Percentiles rank a stretch among this genome's conserved stretches.
Evolutionary conservation across 2,113 vertebrate species (phyloP).

Genomic region (Eleginops maclovinus): DNA sequence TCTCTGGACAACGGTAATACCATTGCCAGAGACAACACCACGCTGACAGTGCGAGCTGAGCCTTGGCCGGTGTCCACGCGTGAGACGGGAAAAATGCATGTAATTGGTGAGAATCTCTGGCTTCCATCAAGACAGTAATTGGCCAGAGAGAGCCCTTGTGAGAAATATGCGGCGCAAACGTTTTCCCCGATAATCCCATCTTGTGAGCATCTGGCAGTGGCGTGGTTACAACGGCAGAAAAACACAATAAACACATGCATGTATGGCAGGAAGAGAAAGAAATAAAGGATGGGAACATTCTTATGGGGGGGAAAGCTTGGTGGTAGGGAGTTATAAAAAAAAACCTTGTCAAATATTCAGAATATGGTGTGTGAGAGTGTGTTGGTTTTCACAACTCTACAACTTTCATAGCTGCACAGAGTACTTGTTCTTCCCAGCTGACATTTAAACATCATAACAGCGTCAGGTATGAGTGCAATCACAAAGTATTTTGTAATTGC

Average conservation of each 20-base stretch:
- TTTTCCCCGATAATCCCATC: conserved; percentile 82
- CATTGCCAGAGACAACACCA: conserved; percentile 62
- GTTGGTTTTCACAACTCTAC: conserved; percentile 19
- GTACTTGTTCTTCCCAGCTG: not conserved
- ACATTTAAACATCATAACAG: conserved; percentile 15
- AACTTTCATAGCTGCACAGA: conserved; percentile 24
- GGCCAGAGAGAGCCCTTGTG: conserved; percentile 77
- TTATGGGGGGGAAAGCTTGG: not conserved
- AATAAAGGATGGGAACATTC: conserved; percentile 62
- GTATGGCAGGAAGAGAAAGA: conserved; percentile 57
- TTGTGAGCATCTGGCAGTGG: conserved; percentile 79
- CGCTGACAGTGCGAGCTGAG: conserved; percentile 67
- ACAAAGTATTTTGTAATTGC: conserved; percentile 32
- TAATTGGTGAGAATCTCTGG: conserved; percentile 83
- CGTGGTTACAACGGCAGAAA: conserved; percentile 65
- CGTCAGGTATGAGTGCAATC: not conserved
- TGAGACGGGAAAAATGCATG: conserved; percentile 79
- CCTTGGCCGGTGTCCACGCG: conserved; percentile 71
- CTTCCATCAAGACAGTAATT: conserved; percentile 81
- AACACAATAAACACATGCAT: conserved; percentile 72
- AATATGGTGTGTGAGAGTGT: conserved; percentile 7
- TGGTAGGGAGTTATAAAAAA: conserved; percentile 44
- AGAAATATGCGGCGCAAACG: conserved; percentile 79
- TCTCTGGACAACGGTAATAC: conserved; percentile 55
- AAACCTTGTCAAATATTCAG: conserved; percentile 22